These are phyloP conservation scores for Leucoraja erinaceus DNA, from an alignment of 2,113 vertebrate species.

Conservation along the genomic window DNA sequence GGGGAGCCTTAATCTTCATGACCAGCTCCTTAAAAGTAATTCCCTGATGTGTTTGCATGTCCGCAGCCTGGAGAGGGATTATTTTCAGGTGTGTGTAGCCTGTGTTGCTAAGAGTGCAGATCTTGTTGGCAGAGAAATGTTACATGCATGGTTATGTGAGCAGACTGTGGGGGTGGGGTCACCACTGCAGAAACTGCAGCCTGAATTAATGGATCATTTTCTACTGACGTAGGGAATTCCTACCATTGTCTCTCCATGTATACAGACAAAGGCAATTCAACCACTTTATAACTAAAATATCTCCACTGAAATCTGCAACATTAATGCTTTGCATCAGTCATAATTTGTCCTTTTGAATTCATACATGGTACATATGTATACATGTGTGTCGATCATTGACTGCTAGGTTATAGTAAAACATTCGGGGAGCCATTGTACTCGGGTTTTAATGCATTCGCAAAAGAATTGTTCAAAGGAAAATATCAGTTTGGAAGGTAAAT, in stretches of 20 bases:
- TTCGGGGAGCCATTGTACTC: background rate
- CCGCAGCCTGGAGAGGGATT: background rate
- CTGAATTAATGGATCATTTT: constrained; percentile 38
- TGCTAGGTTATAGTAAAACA: background rate
- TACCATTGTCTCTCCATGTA: constrained; percentile 31
- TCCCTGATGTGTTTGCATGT: no score
- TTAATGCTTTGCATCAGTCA: background rate
- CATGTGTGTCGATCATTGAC: background rate
- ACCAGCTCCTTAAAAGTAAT: no score
- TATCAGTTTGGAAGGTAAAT: background rate
- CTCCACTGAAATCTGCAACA: constrained; percentile 20
- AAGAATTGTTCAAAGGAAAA: background rate
- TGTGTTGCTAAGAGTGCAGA: background rate
- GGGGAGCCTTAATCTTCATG: no score
- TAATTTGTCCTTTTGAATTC: background rate
- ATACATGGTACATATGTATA: background rate
- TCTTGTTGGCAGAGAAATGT: constrained; percentile 25
- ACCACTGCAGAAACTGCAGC: constrained; percentile 18
- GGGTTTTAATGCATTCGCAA: background rate
- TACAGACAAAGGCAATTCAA: constrained; percentile 32
- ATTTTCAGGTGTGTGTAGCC: constrained; percentile 4
- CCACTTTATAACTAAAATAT: constrained; percentile 31
- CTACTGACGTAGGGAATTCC: constrained; percentile 33
- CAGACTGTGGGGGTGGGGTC: constrained; percentile 24
- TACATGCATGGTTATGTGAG: background rate